These are phyloP conservation scores for Scelioninae gen. 1 DNA, from an alignment of 2,888 invertebrate genomes.

Conservation along the genomic window DNA sequence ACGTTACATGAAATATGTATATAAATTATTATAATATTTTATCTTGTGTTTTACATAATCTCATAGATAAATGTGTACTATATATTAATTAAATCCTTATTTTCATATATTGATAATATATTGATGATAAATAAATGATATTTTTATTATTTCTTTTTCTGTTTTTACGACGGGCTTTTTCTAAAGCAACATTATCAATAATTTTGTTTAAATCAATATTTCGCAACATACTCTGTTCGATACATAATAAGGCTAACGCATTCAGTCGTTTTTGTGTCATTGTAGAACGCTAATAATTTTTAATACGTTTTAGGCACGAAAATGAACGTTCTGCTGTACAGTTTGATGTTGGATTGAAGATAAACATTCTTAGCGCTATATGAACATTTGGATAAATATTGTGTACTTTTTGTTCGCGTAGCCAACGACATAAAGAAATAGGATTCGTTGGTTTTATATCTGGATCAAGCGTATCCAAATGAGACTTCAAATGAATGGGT, in stretches of 20 bases:
- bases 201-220: constrained; percentile 1
- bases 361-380: constrained; percentile 33
- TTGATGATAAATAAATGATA: too few relatives aligned
- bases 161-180: constrained; percentile 11
- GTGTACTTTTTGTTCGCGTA: constrained; percentile 24
- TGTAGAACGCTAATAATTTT: background rate
- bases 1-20: background rate
- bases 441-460: constrained; percentile 25
- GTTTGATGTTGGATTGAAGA: constrained; percentile 31
- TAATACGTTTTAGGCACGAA: constrained; percentile 24
- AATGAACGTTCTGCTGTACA: constrained; percentile 40
- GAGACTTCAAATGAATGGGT: constrained; percentile 46
- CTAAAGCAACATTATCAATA: constrained; percentile 5
- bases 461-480: constrained; percentile 39
- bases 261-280: background rate
- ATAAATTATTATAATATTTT: background rate
- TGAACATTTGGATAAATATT: constrained; percentile 34
- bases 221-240: constrained; percentile 5
- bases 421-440: constrained; percentile 36
- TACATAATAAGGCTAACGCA: constrained; percentile 5
- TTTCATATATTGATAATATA: too few relatives aligned
- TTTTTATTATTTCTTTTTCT: background rate
- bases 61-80: background rate
- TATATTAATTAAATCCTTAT: too few relatives aligned
- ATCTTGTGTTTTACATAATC: background rate